Evolutionary conservation across 2,113 vertebrate species (phyloP).

Genomic region (Varanus komodoensis): DNA sequence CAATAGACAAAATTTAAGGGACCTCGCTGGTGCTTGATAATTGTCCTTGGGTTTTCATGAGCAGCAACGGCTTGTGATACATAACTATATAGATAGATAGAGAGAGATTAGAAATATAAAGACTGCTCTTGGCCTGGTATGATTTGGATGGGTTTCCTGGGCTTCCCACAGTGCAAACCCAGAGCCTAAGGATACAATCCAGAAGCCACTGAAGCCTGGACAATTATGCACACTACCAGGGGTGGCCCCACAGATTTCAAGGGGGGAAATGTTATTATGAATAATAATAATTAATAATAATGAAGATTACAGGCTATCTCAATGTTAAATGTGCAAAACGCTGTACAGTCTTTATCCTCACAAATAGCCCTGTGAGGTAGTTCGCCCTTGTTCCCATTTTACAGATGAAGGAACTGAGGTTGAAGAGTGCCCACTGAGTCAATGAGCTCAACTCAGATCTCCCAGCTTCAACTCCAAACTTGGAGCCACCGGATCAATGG

Average conservation of each 20-base stretch:
- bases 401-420: slow-evolving; percentile 19
- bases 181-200: background rate
- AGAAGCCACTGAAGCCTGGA: background rate
- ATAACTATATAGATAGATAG: slow-evolving; percentile 4
- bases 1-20: slow-evolving; percentile 72
- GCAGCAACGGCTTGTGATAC: slow-evolving; percentile 49
- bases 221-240: background rate
- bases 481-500: background rate
- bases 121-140: background rate
- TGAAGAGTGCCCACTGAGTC: background rate
- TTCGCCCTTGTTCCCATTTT: slow-evolving; percentile 28
- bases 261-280: background rate
- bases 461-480: background rate
- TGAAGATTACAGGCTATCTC: slow-evolving; percentile 22
- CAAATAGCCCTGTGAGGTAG: slow-evolving; percentile 27
- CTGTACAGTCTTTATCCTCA: slow-evolving; percentile 40
- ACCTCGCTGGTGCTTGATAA: slow-evolving; percentile 55
- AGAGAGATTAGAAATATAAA: slow-evolving; percentile 20
- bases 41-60: slow-evolving; percentile 58
- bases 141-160: background rate
- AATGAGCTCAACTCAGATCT: slow-evolving; percentile 16
- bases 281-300: slow-evolving; percentile 9
- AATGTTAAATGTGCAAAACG: slow-evolving; percentile 43
- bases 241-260: slow-evolving; percentile 1
- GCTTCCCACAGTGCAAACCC: background rate